Evolutionary conservation across 1,140 invertebrate genomes (phyloP).

Genomic region (Trachelipus rathkii): DNA sequence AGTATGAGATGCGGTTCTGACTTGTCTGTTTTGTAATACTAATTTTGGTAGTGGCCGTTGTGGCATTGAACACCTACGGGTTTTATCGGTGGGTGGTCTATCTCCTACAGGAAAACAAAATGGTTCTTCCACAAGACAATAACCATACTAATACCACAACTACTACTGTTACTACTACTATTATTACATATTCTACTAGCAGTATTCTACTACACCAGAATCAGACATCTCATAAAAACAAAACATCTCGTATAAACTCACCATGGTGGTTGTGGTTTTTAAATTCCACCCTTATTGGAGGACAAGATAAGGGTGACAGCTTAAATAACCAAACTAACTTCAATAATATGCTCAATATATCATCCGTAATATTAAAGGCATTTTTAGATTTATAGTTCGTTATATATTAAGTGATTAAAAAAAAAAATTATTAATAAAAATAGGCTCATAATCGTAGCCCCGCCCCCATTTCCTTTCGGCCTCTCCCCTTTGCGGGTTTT

Average conservation of each 20-base stretch:
- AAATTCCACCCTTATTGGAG: neutral
- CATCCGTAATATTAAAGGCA: slow-evolving; percentile 3
- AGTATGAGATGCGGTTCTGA: slow-evolving; percentile 46
- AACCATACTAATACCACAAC: neutral
- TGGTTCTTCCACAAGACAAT: slow-evolving; percentile 9
- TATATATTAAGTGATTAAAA: neutral
- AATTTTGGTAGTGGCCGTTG: neutral
- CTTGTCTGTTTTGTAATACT: slow-evolving; percentile 21
- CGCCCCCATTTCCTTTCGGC: no score
- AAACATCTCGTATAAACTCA: no score
- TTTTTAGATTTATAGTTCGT: neutral
- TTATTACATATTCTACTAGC: neutral
- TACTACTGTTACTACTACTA: neutral
- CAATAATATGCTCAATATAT: neutral
- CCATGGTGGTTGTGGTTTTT: neutral
- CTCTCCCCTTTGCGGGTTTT: no score
- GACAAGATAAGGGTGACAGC: neutral
- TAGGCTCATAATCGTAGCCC: no score
- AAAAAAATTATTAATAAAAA: neutral
- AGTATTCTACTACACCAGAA: no score
- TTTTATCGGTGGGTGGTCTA: neutral
- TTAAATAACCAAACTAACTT: neutral
- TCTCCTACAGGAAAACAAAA: slow-evolving; percentile 1
- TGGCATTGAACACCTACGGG: neutral
- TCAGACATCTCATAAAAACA: no score